Percentiles rank a stretch among this genome's conserved stretches.
phyloP scores from a whole-genome alignment of 2,797 vertebrate genomes.

The Myiotriccus ornatus region DNA sequence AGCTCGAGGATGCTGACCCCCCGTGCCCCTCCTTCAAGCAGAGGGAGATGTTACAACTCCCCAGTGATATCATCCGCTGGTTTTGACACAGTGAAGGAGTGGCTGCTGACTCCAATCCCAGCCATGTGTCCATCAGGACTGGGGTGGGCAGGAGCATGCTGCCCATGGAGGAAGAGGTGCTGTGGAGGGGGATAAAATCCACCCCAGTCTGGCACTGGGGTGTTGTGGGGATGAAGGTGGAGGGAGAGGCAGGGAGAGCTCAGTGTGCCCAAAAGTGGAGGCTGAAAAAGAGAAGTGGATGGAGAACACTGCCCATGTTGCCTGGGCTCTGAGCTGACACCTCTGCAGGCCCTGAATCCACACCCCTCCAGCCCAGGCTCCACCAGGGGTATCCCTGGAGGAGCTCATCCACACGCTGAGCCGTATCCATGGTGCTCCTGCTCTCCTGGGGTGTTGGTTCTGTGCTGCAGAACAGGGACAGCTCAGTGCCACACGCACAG shows the following conservation, averaged over 20 bases:
- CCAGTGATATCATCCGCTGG: too few relatives aligned
- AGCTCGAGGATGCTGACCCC: background rate
- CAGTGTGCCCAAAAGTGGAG: background rate
- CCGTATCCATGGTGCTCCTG: rapidly evolving
- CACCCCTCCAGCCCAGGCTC: background rate
- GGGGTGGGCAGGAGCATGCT: background rate
- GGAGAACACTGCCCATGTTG: background rate
- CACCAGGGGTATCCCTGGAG: background rate
- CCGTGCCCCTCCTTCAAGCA: background rate
- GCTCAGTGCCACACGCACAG: rapidly evolving
- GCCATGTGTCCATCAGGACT: background rate
- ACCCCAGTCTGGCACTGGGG: background rate
- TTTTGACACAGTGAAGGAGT: background rate
- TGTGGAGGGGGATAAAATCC: background rate
- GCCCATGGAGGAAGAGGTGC: background rate
- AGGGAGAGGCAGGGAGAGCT: background rate
- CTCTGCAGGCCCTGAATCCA: background rate
- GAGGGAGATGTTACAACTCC: background rate
- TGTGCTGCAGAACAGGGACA: background rate
- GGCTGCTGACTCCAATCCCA: background rate
- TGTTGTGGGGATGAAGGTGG: rapidly evolving
- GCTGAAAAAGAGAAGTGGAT: background rate
- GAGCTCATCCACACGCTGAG: rapidly evolving
- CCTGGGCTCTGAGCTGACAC: background rate
- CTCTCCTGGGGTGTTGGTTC: background rate